These are phyloP conservation scores for Sebastolobus altivelis DNA, from an alignment of 2,797 vertebrate genomes.

Conservation along the genomic window DNA sequence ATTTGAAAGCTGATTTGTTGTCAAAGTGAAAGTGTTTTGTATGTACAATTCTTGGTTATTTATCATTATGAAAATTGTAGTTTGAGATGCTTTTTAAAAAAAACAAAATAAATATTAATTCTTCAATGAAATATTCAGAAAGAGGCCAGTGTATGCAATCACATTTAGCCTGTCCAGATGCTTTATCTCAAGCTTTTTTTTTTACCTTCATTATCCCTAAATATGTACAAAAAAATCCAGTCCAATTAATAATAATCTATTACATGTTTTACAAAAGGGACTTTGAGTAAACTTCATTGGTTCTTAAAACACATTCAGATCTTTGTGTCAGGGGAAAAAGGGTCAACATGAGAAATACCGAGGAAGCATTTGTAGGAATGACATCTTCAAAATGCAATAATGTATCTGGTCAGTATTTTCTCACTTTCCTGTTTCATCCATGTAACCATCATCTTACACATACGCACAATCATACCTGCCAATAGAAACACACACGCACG, in stretches of 20 bases:
- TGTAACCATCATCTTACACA: constrained; percentile 44
- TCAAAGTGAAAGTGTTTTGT: neutral
- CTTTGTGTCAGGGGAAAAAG: constrained; percentile 32
- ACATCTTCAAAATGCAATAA: constrained; percentile 54
- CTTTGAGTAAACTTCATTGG: constrained; percentile 49
- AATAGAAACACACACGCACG: constrained; percentile 65
- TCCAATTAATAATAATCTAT: constrained; percentile 26
- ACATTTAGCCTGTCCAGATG: constrained; percentile 1
- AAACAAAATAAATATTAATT: neutral
- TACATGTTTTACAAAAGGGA: constrained; percentile 35
- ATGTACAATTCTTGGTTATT: constrained; percentile 15
- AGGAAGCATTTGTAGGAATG: constrained; percentile 64
- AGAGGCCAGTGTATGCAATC: constrained; percentile 11
- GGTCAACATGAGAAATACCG: constrained; percentile 33
- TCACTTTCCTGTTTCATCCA: constrained; percentile 46
- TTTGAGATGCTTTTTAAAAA: neutral
- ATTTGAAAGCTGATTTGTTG: neutral
- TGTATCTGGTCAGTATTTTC: constrained; percentile 44
- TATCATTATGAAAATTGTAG: neutral
- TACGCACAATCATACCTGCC: constrained; percentile 63
- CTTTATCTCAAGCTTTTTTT: constrained; percentile 11
- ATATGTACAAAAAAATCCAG: constrained; percentile 40
- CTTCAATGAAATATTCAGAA: constrained; percentile 28
- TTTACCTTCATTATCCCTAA: constrained; percentile 13
- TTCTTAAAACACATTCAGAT: constrained; percentile 65